These are phyloP conservation scores for Baronia brevicornis DNA, from an alignment of 2,888 invertebrate genomes.

Conservation along the genomic window DNA sequence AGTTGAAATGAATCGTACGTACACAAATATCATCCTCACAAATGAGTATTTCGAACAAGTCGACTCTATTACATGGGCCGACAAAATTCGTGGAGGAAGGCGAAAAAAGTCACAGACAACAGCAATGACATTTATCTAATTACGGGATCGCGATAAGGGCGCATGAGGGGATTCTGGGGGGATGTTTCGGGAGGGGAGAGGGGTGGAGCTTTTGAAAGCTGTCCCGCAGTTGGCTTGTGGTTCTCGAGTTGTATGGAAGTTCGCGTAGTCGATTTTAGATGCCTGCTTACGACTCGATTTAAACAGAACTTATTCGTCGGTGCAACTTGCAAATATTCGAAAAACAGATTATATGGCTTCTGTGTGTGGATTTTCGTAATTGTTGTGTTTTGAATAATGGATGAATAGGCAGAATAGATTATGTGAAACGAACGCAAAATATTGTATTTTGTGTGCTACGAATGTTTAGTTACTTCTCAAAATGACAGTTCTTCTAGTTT, in stretches of 20 bases:
- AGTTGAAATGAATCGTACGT: slow-evolving; percentile 19
- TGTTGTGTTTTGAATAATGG: slow-evolving; percentile 8
- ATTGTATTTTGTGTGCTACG: slow-evolving; percentile 23
- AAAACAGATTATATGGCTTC: slow-evolving; percentile 18
- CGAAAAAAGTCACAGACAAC: slow-evolving; percentile 49
- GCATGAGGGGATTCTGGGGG: slow-evolving; percentile 35
- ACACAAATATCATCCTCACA: slow-evolving; percentile 20
- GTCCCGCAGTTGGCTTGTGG: slow-evolving; percentile 47
- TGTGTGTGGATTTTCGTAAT: slow-evolving; percentile 8
- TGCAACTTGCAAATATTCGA: too few relatives aligned
- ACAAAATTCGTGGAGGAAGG: slow-evolving; percentile 40
- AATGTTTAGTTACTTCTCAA: slow-evolving; percentile 24
- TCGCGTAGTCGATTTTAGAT: neutral
- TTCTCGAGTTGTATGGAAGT: slow-evolving; percentile 24
- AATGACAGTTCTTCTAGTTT: slow-evolving; percentile 41
- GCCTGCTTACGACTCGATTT: slow-evolving; percentile 10
- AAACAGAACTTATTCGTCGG: slow-evolving; percentile 17
- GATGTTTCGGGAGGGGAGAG: slow-evolving; percentile 28
- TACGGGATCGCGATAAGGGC: slow-evolving; percentile 66
- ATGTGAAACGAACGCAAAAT: slow-evolving; percentile 34
- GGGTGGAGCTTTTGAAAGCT: slow-evolving; percentile 35
- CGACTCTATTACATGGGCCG: slow-evolving; percentile 40
- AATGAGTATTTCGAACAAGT: slow-evolving; percentile 27
- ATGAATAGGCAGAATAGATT: slow-evolving; percentile 20
- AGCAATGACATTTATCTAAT: slow-evolving; percentile 73